A percentile compares a stretch with the other conserved stretches of the same genome.
phyloP scores from a whole-genome alignment of 2,888 invertebrate genomes.

The Xylota segnis region DNA sequence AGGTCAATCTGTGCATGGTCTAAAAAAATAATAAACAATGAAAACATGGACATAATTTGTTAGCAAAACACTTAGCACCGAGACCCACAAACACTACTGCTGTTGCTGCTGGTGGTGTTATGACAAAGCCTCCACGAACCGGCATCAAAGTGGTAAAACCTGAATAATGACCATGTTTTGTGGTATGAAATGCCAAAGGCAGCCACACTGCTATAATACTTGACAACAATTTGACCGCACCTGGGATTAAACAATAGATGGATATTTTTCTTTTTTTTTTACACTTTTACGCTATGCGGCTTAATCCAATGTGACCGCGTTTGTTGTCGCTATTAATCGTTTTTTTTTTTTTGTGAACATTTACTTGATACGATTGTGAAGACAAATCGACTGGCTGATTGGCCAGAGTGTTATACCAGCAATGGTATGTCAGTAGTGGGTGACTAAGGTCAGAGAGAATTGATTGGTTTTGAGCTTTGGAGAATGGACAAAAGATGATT shows the following conservation, averaged over 20 bases:
- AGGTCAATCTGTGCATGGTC: constrained; percentile 38
- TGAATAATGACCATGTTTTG: constrained; percentile 60
- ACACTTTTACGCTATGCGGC: background rate
- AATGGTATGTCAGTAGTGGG: constrained; percentile 23
- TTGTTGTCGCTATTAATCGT: constrained; percentile 53
- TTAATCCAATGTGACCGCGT: constrained; percentile 47
- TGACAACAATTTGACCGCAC: constrained; percentile 61
- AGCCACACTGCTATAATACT: constrained; percentile 13
- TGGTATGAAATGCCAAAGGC: constrained; percentile 60
- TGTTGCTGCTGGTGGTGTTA: background rate
- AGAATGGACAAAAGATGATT: constrained; percentile 36
- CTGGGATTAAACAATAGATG: constrained; percentile 63
- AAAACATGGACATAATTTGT: constrained; percentile 55
- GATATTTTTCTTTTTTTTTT: constrained; percentile 6
- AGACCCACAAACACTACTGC: constrained; percentile 1
- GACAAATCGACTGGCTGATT: constrained; percentile 45
- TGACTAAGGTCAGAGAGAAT: constrained; percentile 44
- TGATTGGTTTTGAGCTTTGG: constrained; percentile 12
- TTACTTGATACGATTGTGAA: constrained; percentile 11
- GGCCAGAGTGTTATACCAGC: constrained; percentile 22
- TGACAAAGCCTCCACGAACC: constrained; percentile 39
- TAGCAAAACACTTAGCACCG: constrained; percentile 55
- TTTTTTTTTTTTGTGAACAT: constrained; percentile 4
- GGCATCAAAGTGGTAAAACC: constrained; percentile 54
- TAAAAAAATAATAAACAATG: constrained; percentile 30